A percentile compares a stretch with the other conserved stretches of the same genome.
phyloP scores from a whole-genome alignment of 2,113 vertebrate species.

The Pungitius pungitius region DNA sequence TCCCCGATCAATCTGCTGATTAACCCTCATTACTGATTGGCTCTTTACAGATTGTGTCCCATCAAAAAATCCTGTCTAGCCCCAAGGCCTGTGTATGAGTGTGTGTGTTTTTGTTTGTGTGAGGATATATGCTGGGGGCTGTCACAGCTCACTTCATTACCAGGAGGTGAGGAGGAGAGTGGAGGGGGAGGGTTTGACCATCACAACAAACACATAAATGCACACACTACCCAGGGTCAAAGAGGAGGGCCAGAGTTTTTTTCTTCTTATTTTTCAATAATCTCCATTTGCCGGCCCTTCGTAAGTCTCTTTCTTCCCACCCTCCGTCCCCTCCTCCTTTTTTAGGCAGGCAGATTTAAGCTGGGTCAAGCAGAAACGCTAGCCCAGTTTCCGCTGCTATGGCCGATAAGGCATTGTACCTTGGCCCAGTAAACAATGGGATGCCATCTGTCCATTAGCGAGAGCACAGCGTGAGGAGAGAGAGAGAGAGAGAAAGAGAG shows the following conservation, averaged over 20 bases:
- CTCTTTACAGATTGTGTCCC: conserved; percentile 87
- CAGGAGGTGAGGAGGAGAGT: conserved; percentile 65
- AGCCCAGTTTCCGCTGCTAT: conserved; percentile 80
- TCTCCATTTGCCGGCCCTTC: conserved; percentile 44
- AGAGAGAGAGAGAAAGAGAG: conserved; percentile 40
- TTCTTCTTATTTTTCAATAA: conserved; percentile 17
- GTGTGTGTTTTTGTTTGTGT: conserved; percentile 32
- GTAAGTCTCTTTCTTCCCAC: conserved; percentile 20
- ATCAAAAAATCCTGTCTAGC: conserved; percentile 85
- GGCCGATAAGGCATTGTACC: conserved; percentile 82
- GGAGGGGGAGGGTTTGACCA: conserved; percentile 50
- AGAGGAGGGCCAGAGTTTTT: conserved; percentile 48
- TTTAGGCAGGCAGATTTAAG: conserved; percentile 74
- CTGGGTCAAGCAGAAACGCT: conserved; percentile 80
- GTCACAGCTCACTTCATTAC: conserved; percentile 79
- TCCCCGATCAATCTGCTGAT: conserved; percentile 89
- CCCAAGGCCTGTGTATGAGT: conserved; percentile 69
- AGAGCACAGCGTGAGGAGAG: conserved; percentile 67
- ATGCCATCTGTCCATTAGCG: conserved; percentile 81
- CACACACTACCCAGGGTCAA: conserved; percentile 59
- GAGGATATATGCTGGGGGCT: conserved; percentile 59
- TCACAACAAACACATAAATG: conserved; percentile 24
- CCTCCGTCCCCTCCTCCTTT: conserved; percentile 58
- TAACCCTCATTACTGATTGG: conserved; percentile 91
- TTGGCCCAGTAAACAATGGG: conserved; percentile 83